phyloP scores from a whole-genome alignment of 2,113 vertebrate genomes.

The Chaetops frenatus region DNA sequence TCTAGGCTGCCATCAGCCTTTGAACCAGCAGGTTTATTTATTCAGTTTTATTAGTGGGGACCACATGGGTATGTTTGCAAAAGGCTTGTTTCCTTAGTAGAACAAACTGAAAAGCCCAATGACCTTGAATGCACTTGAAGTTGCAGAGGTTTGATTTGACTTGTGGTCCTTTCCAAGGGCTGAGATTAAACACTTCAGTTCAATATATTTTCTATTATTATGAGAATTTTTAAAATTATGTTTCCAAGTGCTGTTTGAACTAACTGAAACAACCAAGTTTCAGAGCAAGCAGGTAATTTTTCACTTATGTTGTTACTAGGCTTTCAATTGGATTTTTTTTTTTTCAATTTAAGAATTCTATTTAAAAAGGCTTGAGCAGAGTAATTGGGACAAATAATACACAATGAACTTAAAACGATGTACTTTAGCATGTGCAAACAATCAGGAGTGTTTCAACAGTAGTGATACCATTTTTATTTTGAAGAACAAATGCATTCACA shows the following conservation, averaged over 20 bases:
- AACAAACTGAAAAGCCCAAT: not conserved
- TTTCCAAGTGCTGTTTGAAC: not conserved
- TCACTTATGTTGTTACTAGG: not conserved
- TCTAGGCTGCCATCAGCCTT: not conserved
- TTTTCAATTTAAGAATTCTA: not conserved
- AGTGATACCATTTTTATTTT: not conserved
- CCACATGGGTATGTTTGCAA: not conserved
- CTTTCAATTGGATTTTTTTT: not conserved
- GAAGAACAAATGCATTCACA: not conserved
- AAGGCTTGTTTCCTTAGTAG: not conserved
- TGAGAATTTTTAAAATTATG: not conserved
- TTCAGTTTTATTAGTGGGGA: not conserved
- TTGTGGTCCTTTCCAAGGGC: not conserved
- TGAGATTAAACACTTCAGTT: not conserved
- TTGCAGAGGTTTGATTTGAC: not conserved
- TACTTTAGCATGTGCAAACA: not conserved
- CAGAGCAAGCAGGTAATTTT: not conserved
- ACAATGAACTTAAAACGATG: not conserved
- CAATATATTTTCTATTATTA: not conserved
- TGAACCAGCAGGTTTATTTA: not conserved
- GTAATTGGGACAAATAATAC: not conserved
- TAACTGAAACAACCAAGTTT: not conserved
- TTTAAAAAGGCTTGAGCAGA: not conserved
- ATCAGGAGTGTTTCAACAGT: not conserved
- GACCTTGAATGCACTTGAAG: conserved; percentile 3